Conservation (phyloP, 2,113 vertebrate genomes). For the Solea solea region DNA sequence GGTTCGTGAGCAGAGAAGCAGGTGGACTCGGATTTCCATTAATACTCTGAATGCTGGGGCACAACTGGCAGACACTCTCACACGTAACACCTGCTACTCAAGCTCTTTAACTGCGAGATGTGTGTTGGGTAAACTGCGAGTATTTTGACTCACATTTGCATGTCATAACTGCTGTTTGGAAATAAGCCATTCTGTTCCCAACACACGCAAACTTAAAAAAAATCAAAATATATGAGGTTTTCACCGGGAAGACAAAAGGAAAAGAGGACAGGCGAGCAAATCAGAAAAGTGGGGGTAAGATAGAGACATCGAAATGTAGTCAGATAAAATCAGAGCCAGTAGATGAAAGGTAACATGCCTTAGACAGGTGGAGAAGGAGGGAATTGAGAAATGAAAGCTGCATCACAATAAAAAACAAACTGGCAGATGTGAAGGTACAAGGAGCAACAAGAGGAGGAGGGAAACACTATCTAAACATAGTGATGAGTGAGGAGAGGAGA, state of each 20-base stretch:
- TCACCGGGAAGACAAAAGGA: too few species aligned
- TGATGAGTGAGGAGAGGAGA: conserved; percentile 23
- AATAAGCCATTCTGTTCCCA: not conserved
- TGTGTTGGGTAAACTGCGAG: conserved; percentile 56
- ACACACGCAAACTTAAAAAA: not conserved
- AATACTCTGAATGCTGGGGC: conserved; percentile 21
- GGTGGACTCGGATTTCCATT: conserved; percentile 37
- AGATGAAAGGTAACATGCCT: not conserved
- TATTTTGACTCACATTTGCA: conserved; percentile 39
- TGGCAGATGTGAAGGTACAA: conserved; percentile 19
- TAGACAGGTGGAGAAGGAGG: not conserved
- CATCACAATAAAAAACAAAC: conserved; percentile 45
- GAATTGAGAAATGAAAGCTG: conserved; percentile 13
- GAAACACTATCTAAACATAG: conserved; percentile 29
- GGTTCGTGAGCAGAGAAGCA: conserved; percentile 30
- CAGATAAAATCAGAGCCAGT: not conserved
- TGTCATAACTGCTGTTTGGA: conserved; percentile 2
- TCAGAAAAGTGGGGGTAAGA: not conserved
- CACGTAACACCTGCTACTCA: conserved; percentile 46
- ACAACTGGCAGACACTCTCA: conserved; percentile 23
- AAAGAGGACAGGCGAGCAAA: conserved; percentile 2
- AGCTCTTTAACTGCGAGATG: conserved; percentile 44
- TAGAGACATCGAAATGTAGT: not conserved
- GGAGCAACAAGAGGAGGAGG: conserved; percentile 24
- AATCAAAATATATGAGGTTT: not conserved